Conservation (phyloP, 2,113 vertebrate genomes). For the Salvator merianae region DNA sequence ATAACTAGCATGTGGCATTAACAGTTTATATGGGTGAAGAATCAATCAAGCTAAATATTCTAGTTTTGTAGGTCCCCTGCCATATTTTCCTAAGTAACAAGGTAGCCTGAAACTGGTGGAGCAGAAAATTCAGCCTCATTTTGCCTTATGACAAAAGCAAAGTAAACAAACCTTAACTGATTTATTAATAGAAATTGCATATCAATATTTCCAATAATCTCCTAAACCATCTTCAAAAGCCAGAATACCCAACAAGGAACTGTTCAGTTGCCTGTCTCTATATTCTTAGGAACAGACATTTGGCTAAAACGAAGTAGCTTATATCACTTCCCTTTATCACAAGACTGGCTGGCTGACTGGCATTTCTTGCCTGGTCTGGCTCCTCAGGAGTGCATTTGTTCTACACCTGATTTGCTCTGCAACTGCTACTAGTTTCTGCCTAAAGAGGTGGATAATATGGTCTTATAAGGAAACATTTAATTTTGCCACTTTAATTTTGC, state of each 20-base stretch:
- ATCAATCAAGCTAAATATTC: conserved; percentile 43
- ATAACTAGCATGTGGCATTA: conserved; percentile 30
- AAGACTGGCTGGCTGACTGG: too few relatives aligned
- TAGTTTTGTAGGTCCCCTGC: conserved; percentile 26
- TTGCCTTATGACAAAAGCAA: conserved; percentile 43
- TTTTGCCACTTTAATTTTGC: too few relatives aligned
- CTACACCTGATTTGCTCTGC: too few relatives aligned
- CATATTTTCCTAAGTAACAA: conserved; percentile 58
- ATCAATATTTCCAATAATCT: conserved; percentile 38
- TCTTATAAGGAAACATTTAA: too few relatives aligned
- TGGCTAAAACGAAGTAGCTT: not conserved
- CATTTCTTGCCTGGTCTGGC: too few relatives aligned
- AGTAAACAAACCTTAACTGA: conserved; percentile 31
- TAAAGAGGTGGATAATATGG: too few relatives aligned
- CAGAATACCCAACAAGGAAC: conserved; percentile 20
- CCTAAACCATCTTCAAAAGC: conserved; percentile 35
- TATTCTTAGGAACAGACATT: conserved; percentile 28
- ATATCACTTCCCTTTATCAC: not conserved
- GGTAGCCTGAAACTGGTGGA: conserved; percentile 42
- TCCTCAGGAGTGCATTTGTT: too few relatives aligned
- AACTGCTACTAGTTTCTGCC: too few relatives aligned
- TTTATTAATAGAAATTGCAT: conserved; percentile 57
- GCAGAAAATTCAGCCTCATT: conserved; percentile 52
- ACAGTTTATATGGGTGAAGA: conserved; percentile 41
- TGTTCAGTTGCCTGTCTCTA: conserved; percentile 19